Conservation (phyloP, 2,888 invertebrate species). For the Cephus pulcher region DNA sequence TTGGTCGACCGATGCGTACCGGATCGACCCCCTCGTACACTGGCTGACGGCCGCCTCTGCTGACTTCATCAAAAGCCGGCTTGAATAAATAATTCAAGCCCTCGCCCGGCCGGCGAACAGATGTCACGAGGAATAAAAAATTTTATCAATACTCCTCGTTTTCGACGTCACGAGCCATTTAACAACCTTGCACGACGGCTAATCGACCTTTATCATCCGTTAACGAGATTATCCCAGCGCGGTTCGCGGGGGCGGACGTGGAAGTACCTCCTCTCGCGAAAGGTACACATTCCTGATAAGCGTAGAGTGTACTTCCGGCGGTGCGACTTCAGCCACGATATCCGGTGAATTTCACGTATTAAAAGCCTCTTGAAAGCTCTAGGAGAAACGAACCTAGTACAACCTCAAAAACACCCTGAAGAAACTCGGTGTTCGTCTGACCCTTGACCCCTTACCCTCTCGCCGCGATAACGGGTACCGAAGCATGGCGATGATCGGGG, state of each 20-base stretch:
- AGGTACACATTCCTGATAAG: neutral
- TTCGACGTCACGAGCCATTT: neutral
- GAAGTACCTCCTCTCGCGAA: neutral
- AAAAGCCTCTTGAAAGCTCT: neutral
- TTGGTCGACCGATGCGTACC: neutral
- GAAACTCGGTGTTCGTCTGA: neutral
- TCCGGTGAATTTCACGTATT: neutral
- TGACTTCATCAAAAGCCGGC: conserved; percentile 21
- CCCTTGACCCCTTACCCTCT: neutral
- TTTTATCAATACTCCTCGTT: neutral
- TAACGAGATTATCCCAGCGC: neutral
- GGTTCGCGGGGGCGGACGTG: neutral
- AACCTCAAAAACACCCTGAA: neutral
- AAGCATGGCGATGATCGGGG: too few species aligned
- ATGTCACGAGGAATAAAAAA: conserved; percentile 9
- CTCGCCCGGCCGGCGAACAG: conserved; percentile 5
- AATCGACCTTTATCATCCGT: neutral
- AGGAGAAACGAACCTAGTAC: neutral
- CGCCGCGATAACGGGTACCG: neutral
- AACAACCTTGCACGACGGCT: neutral
- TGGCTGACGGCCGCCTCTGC: neutral
- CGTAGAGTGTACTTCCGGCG: neutral
- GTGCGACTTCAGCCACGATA: neutral
- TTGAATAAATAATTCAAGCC: conserved; percentile 23
- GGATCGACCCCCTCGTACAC: neutral